Percentiles rank a stretch among this genome's conserved stretches.
phyloP scores from a whole-genome alignment of 2,888 invertebrate genomes.

The Choreutis nemorana region DNA sequence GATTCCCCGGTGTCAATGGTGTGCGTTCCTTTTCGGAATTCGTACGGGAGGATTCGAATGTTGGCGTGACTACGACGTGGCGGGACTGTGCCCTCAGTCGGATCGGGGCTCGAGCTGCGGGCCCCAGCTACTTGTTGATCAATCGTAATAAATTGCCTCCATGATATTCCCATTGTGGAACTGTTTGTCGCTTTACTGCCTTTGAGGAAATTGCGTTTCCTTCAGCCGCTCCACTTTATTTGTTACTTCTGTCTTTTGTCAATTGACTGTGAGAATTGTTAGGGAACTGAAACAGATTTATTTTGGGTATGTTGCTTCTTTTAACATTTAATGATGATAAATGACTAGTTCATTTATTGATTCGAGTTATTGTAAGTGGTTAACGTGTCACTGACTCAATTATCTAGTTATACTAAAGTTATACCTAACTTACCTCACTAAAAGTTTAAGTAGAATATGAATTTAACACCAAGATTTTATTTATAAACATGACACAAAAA shows the following conservation, averaged over 20 bases:
- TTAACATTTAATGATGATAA: too few species aligned
- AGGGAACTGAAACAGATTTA: neutral
- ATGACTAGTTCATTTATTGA: too few species aligned
- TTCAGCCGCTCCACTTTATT: slow-evolving; percentile 50
- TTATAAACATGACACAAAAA: too few species aligned
- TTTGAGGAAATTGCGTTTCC: slow-evolving; percentile 59
- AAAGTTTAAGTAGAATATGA: too few species aligned
- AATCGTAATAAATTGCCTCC: slow-evolving; percentile 65
- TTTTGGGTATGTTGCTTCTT: neutral
- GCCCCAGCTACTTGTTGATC: slow-evolving; percentile 64
- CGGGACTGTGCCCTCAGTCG: slow-evolving; percentile 47
- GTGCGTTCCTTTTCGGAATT: slow-evolving; percentile 59
- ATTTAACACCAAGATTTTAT: too few species aligned
- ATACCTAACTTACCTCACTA: too few species aligned
- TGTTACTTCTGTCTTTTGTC: slow-evolving; percentile 33
- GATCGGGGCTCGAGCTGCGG: slow-evolving; percentile 26
- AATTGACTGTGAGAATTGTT: slow-evolving; percentile 2
- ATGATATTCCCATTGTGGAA: slow-evolving; percentile 63
- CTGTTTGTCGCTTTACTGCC: slow-evolving; percentile 62
- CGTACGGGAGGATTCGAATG: slow-evolving; percentile 47
- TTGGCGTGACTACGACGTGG: slow-evolving; percentile 26
- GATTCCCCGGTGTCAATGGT: slow-evolving; percentile 65
- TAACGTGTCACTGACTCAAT: too few species aligned
- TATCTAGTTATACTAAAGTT: too few species aligned
- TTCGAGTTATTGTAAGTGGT: too few species aligned